Base-by-base conservation (phyloP, 2,113 vertebrate genomes). In the Epinephelus cyanopodus region DNA sequence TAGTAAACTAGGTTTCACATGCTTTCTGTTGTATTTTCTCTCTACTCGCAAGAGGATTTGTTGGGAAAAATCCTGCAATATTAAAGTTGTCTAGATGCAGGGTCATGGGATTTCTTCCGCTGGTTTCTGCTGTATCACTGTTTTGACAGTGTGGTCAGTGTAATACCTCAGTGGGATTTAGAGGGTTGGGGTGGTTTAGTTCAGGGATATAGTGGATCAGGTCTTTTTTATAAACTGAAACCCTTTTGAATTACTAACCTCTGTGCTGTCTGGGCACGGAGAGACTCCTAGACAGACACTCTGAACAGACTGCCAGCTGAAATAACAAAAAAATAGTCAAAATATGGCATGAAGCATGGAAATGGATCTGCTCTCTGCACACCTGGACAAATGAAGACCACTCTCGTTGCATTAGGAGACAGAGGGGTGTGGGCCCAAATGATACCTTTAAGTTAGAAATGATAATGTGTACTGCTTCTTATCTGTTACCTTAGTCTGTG, bases 121-220 rank as follows among this genome's bases (percentile, higher is more conserved):
- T 64, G 66, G 15, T 67, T 79, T 79, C 54, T 69, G 86, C 75
- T 70, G 57, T 58, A 73, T 81, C 75, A 73, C 61, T 80, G 81
- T 74, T 89, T 81, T 82, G 83, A 81, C 77, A 84, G 74, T 62
- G 69, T 84, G 90, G 85, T 85, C 90, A 83, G 66, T 63, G 79
- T 74, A 62, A 87, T 47, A 61, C 83, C 85, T 86, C 68, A 7
- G 67, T 77, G 81, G 81, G 84, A 83, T 88, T 85, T 81, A 70
- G 73, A 64, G 77, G 73, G 37, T 63, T 83, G 60, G 37, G 60
- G 23, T 73, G 84, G 65, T 91, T 87, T 86, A 85, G 81, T 87
- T 90, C 73, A 52, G 63, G 79, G 81, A 90, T 89, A 57, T 58
- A 75, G 65, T 61, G 85, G 68, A 86, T 90, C 37, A 83, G 57